Conservation (phyloP, 2,113 vertebrate genomes). For the Pangasianodon hypophthalmus region DNA sequence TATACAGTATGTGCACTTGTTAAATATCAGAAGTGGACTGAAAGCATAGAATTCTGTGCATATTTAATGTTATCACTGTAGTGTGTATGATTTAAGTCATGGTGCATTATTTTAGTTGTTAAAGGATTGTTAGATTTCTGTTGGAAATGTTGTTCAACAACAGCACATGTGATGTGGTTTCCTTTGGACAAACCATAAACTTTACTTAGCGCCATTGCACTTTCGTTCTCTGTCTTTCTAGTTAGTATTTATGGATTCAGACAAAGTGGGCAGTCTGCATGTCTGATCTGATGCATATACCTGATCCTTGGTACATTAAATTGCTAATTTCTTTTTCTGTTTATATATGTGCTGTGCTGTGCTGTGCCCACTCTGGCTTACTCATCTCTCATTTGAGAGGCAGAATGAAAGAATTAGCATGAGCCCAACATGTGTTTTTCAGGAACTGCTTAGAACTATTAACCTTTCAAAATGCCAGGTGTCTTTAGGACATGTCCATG, state of each 20-base stretch:
- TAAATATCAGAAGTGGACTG: neutral
- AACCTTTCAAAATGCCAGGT: neutral
- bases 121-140: neutral
- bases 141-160: neutral
- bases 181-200: neutral
- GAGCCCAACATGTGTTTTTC: neutral
- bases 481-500: neutral
- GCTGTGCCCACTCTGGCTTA: constrained; percentile 4
- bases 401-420: neutral
- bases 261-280: constrained; percentile 18
- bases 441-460: neutral
- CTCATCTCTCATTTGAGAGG: neutral
- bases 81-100: neutral
- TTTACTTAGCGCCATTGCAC: neutral
- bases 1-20: neutral
- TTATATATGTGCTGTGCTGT: constrained; percentile 18
- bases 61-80: neutral
- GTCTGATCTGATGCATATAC: constrained; percentile 8
- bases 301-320: neutral
- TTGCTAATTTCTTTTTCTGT: constrained; percentile 30
- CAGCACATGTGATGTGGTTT: neutral
- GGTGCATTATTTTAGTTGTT: neutral
- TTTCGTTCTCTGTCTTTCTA: constrained; percentile 11
- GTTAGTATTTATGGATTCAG: constrained; percentile 15
- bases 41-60: neutral